Evolutionary conservation across 1,140 invertebrate genomes (phyloP).

Genomic region (Drosophila chauvacae): DNA sequence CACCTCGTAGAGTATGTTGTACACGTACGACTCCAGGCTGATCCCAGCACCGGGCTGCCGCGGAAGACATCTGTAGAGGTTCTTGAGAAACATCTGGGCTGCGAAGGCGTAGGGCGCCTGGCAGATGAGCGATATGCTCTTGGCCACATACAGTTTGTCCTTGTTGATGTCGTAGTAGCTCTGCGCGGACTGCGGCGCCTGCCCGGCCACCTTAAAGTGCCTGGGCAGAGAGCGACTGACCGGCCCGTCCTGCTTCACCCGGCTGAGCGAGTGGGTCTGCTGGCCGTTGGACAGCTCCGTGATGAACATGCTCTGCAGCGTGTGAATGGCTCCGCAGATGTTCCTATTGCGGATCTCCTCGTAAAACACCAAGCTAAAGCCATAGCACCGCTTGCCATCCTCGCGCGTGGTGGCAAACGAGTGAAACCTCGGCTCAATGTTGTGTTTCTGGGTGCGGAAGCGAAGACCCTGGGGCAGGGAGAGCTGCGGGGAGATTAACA

Average conservation of each 20-base stretch:
- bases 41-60: conserved; percentile 89
- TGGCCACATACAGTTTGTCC: conserved; percentile 97
- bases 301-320: conserved; percentile 95
- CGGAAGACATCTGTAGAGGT: conserved; percentile 93
- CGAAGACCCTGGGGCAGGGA: conserved; percentile 96
- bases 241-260: conserved; percentile 87
- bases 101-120: conserved; percentile 95
- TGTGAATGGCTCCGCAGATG: conserved; percentile 97
- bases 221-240: conserved; percentile 91
- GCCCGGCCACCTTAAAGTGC: conserved; percentile 94
- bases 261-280: conserved; percentile 87
- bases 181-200: conserved; percentile 89
- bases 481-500: conserved; percentile 87
- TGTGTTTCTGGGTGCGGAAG: conserved; percentile 97
- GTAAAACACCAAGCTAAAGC: conserved; percentile 97
- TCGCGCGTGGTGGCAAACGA: conserved; percentile 98
- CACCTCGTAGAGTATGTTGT: conserved; percentile 97
- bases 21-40: conserved; percentile 96
- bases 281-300: conserved; percentile 94
- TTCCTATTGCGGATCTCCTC: conserved; percentile 96
- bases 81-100: conserved; percentile 92
- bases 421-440: conserved; percentile 95
- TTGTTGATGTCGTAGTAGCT: conserved; percentile 96
- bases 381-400: conserved; percentile 97
- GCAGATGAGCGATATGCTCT: conserved; percentile 96